These are phyloP conservation scores for Metopolophium dirhodum DNA, from an alignment of 1,140 invertebrate species.

Conservation along the genomic window DNA sequence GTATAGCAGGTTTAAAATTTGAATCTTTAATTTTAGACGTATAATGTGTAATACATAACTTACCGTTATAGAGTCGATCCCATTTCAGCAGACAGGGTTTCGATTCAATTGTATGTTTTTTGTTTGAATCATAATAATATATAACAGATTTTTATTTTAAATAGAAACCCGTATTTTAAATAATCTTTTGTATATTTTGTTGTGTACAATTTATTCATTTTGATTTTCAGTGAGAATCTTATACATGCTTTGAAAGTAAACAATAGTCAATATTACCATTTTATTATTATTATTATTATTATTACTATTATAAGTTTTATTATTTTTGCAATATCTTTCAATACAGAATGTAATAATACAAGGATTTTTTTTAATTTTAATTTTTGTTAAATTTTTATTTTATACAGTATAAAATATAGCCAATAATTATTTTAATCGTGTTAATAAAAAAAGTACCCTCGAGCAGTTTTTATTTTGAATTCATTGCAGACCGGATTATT, in stretches of 20 bases:
- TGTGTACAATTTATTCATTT: neutral
- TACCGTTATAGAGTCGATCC: neutral
- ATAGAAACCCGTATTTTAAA: neutral
- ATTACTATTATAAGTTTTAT: neutral
- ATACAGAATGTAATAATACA: neutral
- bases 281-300: neutral
- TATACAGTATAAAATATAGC: no score
- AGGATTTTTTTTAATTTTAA: neutral
- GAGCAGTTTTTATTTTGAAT: neutral
- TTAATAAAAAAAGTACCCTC: neutral
- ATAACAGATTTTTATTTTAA: neutral
- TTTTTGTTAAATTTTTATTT: neutral
- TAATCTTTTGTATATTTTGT: neutral
- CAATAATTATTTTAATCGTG: neutral
- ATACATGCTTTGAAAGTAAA: neutral
- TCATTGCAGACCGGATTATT: neutral
- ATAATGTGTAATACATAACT: neutral
- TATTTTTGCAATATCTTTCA: neutral
- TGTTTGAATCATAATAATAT: neutral
- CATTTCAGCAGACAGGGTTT: neutral
- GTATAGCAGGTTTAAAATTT: neutral
- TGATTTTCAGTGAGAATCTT: neutral
- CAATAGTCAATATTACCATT: neutral
- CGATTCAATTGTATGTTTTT: neutral
- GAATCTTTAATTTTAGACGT: neutral